Percentiles rank a stretch among this genome's conserved stretches.
phyloP scores from a whole-genome alignment of 2,888 invertebrate genomes.

The Hyppa rectilinea region DNA sequence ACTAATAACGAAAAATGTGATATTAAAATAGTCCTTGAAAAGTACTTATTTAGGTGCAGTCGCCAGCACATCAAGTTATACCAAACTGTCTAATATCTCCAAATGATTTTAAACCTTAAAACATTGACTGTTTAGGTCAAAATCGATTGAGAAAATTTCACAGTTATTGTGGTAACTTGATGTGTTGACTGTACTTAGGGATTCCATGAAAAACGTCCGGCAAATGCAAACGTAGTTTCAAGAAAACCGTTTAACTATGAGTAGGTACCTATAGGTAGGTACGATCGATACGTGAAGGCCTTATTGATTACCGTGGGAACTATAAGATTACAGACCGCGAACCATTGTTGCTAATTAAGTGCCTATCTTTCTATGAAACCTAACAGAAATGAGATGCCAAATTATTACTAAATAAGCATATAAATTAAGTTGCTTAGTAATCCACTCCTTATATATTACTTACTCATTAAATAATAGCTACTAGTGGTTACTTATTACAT shows the following conservation, averaged over 20 bases:
- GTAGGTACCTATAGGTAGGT: background rate
- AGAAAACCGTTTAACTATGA: constrained; percentile 12
- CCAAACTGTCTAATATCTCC: no score
- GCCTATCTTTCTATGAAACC: constrained; percentile 25
- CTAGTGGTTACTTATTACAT: constrained; percentile 25
- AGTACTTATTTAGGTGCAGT: no score
- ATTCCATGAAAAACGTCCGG: constrained; percentile 9
- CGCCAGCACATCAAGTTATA: no score
- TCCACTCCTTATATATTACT: constrained; percentile 16
- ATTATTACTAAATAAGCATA: constrained; percentile 18
- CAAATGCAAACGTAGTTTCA: constrained; percentile 20
- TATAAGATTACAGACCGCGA: constrained; percentile 6
- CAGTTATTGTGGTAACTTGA: no score
- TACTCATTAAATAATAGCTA: constrained; percentile 39
- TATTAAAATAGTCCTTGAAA: background rate
- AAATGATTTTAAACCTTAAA: no score
- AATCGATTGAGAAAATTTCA: no score
- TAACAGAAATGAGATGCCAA: constrained; percentile 12
- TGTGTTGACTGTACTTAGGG: background rate
- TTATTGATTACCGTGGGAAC: constrained; percentile 56
- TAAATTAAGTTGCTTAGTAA: constrained; percentile 39
- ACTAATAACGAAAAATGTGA: background rate
- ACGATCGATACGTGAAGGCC: constrained; percentile 42
- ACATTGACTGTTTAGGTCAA: no score
- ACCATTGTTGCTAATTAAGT: constrained; percentile 31